These are phyloP conservation scores for Anabas testudineus DNA, from an alignment of 2,797 vertebrate species.

Conservation along the genomic window DNA sequence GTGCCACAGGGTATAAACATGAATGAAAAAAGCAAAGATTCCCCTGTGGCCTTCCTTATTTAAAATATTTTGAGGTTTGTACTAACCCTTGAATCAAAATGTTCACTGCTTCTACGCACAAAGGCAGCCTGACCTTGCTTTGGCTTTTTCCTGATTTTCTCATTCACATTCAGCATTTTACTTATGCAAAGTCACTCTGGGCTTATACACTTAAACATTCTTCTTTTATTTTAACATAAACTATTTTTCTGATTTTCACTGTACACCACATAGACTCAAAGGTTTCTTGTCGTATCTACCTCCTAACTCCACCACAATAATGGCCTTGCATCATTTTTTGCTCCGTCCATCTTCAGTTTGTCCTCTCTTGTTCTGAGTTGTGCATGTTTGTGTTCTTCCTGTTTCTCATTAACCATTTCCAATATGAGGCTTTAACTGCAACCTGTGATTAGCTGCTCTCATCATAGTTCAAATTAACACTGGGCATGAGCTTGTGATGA, in stretches of 20 bases:
- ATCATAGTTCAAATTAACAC: constrained; percentile 28
- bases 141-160: constrained; percentile 35
- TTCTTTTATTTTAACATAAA: constrained; percentile 20
- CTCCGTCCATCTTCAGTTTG: constrained; percentile 3
- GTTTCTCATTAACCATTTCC: constrained; percentile 37
- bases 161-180: constrained; percentile 30
- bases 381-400: constrained; percentile 32
- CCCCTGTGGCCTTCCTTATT: constrained; percentile 15
- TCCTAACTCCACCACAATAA: background rate
- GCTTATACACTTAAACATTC: constrained; percentile 22
- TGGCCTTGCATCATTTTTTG: background rate
- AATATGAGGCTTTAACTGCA: constrained; percentile 9
- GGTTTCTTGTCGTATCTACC: constrained; percentile 17
- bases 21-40: constrained; percentile 13
- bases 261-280: background rate
- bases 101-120: constrained; percentile 29
- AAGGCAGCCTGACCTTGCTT: constrained; percentile 30
- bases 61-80: constrained; percentile 36
- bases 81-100: constrained; percentile 59
- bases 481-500: constrained; percentile 19
- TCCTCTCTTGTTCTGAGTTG: background rate
- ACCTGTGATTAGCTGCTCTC: constrained; percentile 33
- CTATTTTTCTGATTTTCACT: constrained; percentile 5
- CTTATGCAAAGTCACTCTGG: constrained; percentile 28
- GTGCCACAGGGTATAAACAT: constrained; percentile 5